These are phyloP conservation scores for Octodonta nipae DNA, from an alignment of 2,888 invertebrate genomes.

Conservation along the genomic window DNA sequence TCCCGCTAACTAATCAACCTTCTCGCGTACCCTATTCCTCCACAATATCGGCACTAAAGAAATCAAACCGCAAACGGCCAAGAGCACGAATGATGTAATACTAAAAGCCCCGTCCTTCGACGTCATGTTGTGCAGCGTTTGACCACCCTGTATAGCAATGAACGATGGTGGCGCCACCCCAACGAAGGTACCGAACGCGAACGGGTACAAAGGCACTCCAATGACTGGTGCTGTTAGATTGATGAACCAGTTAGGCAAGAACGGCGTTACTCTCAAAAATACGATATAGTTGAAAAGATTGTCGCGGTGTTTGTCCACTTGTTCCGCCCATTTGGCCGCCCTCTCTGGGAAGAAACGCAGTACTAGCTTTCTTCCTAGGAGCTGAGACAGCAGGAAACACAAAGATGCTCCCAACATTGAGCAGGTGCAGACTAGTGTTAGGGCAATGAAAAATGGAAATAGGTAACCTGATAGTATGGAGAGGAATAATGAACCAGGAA, in stretches of 20 bases:
- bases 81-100: slow-evolving; percentile 66
- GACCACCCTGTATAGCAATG: slow-evolving; percentile 94
- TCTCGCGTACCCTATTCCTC: slow-evolving; percentile 64
- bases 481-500: slow-evolving; percentile 95
- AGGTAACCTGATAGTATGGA: slow-evolving; percentile 94
- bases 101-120: slow-evolving; percentile 80
- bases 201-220: slow-evolving; percentile 83
- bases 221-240: slow-evolving; percentile 93
- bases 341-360: slow-evolving; percentile 67
- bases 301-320: slow-evolving; percentile 73
- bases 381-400: slow-evolving; percentile 84
- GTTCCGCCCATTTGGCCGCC: slow-evolving; percentile 71
- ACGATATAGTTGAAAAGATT: slow-evolving; percentile 91
- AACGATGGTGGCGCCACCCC: slow-evolving; percentile 95
- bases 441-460: slow-evolving; percentile 82
- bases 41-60: slow-evolving; percentile 80
- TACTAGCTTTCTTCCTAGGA: slow-evolving; percentile 70
- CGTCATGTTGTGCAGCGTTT: slow-evolving; percentile 84
- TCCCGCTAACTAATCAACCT: slow-evolving; percentile 46
- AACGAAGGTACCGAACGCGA: slow-evolving; percentile 90
- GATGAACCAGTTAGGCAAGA: slow-evolving; percentile 98
- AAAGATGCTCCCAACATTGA: slow-evolving; percentile 91
- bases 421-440: slow-evolving; percentile 80
- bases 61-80: slow-evolving; percentile 65
- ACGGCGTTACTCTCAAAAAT: slow-evolving; percentile 91